A percentile compares a stretch with the other conserved stretches of the same genome.
phyloP scores from a whole-genome alignment of 1,140 invertebrate species.

The Leptestheria dahalacensis region DNA sequence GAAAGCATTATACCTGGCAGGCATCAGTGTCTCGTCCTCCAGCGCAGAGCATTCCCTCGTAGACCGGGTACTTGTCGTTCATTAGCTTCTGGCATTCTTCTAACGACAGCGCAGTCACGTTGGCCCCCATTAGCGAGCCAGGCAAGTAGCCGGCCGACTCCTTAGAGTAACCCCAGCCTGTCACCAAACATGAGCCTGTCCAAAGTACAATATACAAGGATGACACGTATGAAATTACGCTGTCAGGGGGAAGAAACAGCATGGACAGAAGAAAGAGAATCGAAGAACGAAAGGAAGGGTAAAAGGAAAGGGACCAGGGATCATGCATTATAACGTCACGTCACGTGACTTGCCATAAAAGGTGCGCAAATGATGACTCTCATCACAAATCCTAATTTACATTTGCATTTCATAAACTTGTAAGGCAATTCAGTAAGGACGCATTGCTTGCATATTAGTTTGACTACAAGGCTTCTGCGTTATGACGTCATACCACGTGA shows the following conservation, averaged over 20 bases:
- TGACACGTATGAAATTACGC: neutral
- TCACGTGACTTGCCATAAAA: too few species aligned
- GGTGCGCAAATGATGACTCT: too few species aligned
- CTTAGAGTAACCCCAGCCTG: conserved; percentile 7
- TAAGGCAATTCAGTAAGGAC: too few species aligned
- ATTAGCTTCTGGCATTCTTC: conserved; percentile 3
- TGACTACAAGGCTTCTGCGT: too few species aligned
- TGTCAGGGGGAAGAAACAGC: neutral
- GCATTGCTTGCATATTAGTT: too few species aligned
- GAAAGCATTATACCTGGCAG: conserved; percentile 17
- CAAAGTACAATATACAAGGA: neutral
- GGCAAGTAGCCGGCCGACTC: neutral
- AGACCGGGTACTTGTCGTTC: conserved; percentile 12
- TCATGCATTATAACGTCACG: too few species aligned
- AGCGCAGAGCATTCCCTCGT: conserved; percentile 16
- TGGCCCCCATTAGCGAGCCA: neutral
- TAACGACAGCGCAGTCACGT: conserved; percentile 2
- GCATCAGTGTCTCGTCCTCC: conserved; percentile 16
- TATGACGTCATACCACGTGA: too few species aligned
- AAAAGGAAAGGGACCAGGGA: too few species aligned
- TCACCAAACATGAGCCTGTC: conserved; percentile 5
- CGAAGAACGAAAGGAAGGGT: too few species aligned
- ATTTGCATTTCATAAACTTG: too few species aligned
- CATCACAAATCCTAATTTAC: too few species aligned
- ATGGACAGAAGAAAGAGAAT: neutral